Percentiles rank a stretch among this genome's conserved stretches.
phyloP scores from a whole-genome alignment of 2,113 vertebrate genomes.

The Tricholaema leucomelas region DNA sequence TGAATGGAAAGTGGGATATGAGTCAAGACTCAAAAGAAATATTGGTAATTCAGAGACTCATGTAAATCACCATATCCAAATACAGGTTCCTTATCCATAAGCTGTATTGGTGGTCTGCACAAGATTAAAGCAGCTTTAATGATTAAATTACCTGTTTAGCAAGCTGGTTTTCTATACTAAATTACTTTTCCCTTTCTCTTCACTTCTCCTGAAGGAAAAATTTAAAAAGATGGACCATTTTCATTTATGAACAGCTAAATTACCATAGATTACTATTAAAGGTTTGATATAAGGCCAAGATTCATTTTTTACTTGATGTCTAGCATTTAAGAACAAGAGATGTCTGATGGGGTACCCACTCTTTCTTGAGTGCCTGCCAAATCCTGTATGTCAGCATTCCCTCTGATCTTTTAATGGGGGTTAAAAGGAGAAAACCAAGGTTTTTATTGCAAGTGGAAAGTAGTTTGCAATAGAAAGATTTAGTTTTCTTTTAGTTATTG shows the following conservation, averaged over 20 bases:
- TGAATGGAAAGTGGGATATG: not conserved
- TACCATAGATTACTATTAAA: slow-evolving; percentile 51
- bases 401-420: slow-evolving; percentile 75
- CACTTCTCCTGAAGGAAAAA: slow-evolving; percentile 32
- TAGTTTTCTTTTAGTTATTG: slow-evolving; percentile 47
- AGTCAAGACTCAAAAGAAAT: not conserved
- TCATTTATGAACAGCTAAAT: slow-evolving; percentile 54
- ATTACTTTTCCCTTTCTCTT: slow-evolving; percentile 27
- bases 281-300: slow-evolving; percentile 65
- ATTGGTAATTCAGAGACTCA: not conserved
- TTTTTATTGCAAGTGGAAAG: slow-evolving; percentile 59
- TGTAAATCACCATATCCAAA: slow-evolving; percentile 7
- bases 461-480: slow-evolving; percentile 38
- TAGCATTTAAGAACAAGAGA: slow-evolving; percentile 58
- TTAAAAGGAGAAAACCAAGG: slow-evolving; percentile 67
- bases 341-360: slow-evolving; percentile 59
- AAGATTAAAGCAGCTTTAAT: slow-evolving; percentile 44
- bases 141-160: not conserved
- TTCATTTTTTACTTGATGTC: slow-evolving; percentile 60
- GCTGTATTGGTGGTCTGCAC: not conserved
- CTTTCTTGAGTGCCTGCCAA: slow-evolving; percentile 65
- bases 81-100: slow-evolving; percentile 1
- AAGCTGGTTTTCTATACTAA: slow-evolving; percentile 40
- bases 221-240: slow-evolving; percentile 37
- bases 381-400: slow-evolving; percentile 68